Evolutionary conservation across 2,113 vertebrate genomes (phyloP).

Genomic region (Callipepla californica): DNA sequence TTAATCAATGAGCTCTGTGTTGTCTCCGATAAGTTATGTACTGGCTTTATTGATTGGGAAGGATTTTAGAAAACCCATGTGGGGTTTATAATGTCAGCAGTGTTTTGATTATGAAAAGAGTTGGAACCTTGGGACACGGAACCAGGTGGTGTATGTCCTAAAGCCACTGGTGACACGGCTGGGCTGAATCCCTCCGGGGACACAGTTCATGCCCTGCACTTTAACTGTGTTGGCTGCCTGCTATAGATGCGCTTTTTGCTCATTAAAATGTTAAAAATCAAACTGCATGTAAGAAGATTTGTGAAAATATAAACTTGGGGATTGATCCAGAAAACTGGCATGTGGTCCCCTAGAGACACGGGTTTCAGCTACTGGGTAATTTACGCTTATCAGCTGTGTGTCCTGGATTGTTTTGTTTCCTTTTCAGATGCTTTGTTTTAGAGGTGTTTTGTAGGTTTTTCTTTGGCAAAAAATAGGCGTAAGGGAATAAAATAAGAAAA

Average conservation of each 20-base stretch:
- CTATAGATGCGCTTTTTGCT: slow-evolving; percentile 75
- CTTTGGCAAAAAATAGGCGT: slow-evolving; percentile 8
- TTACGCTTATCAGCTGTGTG: slow-evolving; percentile 69
- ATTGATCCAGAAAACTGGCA: slow-evolving; percentile 73
- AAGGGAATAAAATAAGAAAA: slow-evolving; percentile 1
- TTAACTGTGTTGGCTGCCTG: slow-evolving; percentile 74
- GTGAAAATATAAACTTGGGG: slow-evolving; percentile 77
- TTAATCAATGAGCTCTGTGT: slow-evolving; percentile 91
- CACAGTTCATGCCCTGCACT: slow-evolving; percentile 80
- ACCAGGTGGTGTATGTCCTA: slow-evolving; percentile 91
- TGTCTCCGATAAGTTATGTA: slow-evolving; percentile 87
- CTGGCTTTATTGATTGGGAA: slow-evolving; percentile 88
- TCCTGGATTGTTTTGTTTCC: background rate
- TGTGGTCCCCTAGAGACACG: slow-evolving; percentile 3
- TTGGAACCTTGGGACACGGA: slow-evolving; percentile 77
- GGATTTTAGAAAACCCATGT: slow-evolving; percentile 86
- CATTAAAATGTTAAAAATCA: slow-evolving; percentile 84
- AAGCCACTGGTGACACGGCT: slow-evolving; percentile 87
- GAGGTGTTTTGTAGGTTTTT: slow-evolving; percentile 23
- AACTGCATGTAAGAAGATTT: slow-evolving; percentile 78
- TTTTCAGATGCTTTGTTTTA: slow-evolving; percentile 2
- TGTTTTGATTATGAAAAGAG: slow-evolving; percentile 83
- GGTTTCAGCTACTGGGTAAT: slow-evolving; percentile 57
- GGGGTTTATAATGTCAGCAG: slow-evolving; percentile 92
- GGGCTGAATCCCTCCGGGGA: slow-evolving; percentile 77